Conservation (phyloP, 2,888 invertebrate genomes). For the Acanthopleura granulata region DNA sequence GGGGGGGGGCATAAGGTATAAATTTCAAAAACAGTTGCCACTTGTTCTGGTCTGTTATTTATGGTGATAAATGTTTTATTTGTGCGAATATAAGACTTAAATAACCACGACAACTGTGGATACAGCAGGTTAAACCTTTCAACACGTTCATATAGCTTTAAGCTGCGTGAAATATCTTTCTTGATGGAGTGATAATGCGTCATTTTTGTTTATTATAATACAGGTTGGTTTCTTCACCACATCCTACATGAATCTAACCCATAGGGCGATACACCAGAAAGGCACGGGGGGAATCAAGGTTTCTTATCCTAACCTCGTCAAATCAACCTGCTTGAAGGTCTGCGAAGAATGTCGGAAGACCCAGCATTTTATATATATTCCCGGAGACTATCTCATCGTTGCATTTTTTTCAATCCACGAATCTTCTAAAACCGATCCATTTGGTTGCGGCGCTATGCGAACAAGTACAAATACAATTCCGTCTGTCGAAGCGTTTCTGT, state of each 20-base stretch:
- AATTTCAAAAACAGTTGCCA: too few relatives aligned
- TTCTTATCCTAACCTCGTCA: slow-evolving; percentile 24
- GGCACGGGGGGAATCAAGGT: slow-evolving; percentile 13
- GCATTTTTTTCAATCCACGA: slow-evolving; percentile 55
- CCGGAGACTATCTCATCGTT: slow-evolving; percentile 49
- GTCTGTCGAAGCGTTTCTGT: slow-evolving; percentile 51
- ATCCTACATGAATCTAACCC: slow-evolving; percentile 24
- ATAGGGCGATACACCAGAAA: slow-evolving; percentile 23
- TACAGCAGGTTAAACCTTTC: too few relatives aligned
- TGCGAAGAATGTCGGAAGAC: slow-evolving; percentile 43
- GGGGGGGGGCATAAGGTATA: too few relatives aligned
- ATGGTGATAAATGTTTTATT: too few relatives aligned
- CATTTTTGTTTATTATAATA: background rate
- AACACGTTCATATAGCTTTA: too few relatives aligned
- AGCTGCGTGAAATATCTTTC: background rate
- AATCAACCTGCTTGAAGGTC: slow-evolving; percentile 41
- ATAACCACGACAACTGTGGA: too few relatives aligned
- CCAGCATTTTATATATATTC: slow-evolving; percentile 40
- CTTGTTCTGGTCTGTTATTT: too few relatives aligned
- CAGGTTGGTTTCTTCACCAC: slow-evolving; percentile 31
- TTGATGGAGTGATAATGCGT: too few relatives aligned
- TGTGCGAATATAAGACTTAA: too few relatives aligned
- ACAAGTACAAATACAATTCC: slow-evolving; percentile 47
- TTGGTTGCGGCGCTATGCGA: slow-evolving; percentile 42
- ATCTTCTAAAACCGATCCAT: background rate